Evolutionary conservation across 2,113 vertebrate species (phyloP).

Genomic region (Amblyornis subalaris): DNA sequence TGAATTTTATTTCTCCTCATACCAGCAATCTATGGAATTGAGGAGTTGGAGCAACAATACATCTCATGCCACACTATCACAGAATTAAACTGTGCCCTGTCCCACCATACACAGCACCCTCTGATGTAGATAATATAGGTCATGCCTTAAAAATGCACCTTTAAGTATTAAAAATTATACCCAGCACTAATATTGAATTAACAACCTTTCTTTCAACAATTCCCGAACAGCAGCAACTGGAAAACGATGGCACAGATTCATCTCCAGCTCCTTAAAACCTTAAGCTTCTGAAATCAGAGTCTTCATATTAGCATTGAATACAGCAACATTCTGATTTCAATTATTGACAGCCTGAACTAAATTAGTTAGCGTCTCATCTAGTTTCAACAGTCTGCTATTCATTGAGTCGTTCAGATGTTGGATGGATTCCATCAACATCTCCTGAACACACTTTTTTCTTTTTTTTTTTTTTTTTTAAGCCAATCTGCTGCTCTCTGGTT

Average conservation of each 20-base stretch:
- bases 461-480: background rate
- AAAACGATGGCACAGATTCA: background rate
- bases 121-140: background rate
- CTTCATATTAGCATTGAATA: slow-evolving; percentile 24
- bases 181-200: background rate
- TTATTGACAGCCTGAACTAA: slow-evolving; percentile 69
- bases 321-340: slow-evolving; percentile 57
- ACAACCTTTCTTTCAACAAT: background rate
- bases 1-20: background rate
- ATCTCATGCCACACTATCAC: background rate
- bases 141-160: background rate
- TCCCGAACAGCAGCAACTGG: background rate
- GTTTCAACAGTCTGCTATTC: slow-evolving; percentile 64
- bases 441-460: slow-evolving; percentile 3
- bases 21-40: background rate
- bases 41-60: background rate
- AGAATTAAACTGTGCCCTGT: background rate
- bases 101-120: background rate
- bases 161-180: background rate
- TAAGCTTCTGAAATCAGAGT: slow-evolving; percentile 34
- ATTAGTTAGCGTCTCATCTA: slow-evolving; percentile 63
- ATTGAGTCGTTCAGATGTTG: slow-evolving; percentile 61
- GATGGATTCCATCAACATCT: slow-evolving; percentile 67
- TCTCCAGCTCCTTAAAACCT: slow-evolving; percentile 9
- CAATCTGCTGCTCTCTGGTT: slow-evolving; percentile 51